These are phyloP conservation scores for Galerucella pusilla DNA, from an alignment of 2,888 invertebrate species.

Conservation along the genomic window DNA sequence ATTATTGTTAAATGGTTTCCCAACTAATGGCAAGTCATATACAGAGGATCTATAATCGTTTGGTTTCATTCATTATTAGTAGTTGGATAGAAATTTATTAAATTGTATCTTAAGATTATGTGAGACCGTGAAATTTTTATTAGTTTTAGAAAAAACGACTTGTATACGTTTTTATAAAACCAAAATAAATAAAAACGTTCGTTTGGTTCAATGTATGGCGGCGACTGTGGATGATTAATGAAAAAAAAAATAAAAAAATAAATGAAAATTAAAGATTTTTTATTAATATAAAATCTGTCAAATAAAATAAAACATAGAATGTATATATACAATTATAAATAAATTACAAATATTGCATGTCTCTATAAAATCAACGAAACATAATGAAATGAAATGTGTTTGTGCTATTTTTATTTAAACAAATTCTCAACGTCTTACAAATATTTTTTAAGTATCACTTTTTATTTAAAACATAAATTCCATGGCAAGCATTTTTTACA, in stretches of 20 bases:
- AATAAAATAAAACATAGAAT: conserved; percentile 32
- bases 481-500: background rate
- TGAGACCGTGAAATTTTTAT: too few relatives aligned
- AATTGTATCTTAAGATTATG: too few relatives aligned
- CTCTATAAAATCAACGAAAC: conserved; percentile 15
- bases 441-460: background rate
- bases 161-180: background rate
- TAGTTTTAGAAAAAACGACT: background rate
- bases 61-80: background rate
- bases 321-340: conserved; percentile 35
- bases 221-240: background rate
- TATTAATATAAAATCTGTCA: conserved; percentile 40
- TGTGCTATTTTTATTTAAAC: conserved; percentile 10
- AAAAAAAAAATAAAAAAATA: conserved; percentile 19
- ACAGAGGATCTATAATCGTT: background rate
- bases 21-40: background rate
- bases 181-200: background rate
- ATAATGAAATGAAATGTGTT: conserved; percentile 6
- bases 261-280: conserved; percentile 33
- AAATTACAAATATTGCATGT: conserved; percentile 28
- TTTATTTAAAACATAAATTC: background rate
- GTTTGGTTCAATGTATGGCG: background rate
- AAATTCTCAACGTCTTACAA: background rate
- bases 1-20: too few relatives aligned
- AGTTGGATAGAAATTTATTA: too few relatives aligned